Evolutionary conservation across 2,113 vertebrate species (phyloP), one percentile per base, ranked within the genome.

Genomic region (Sprattus sprattus): DNA sequence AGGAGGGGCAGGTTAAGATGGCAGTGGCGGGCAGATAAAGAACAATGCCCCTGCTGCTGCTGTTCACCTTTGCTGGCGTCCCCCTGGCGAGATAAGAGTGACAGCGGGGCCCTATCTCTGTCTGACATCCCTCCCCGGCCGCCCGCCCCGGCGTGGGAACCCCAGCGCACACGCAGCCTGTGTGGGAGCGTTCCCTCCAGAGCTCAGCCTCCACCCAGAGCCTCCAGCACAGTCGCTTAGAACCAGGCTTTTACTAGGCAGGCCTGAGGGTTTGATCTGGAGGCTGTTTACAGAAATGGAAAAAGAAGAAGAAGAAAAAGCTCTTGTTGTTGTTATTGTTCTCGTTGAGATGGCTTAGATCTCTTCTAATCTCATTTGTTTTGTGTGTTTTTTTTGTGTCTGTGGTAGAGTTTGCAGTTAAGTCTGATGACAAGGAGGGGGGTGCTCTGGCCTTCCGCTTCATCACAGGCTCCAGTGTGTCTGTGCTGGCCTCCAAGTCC

Each of bases 401-500:
- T 52, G 16, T 83, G 90, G 32, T 91, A 99, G 98, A 97, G n/a
- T 98, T 98, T 91, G 89, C 95, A 88, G 91, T 89, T 83, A 93
- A 93, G 0, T 94, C 94, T 15, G 96, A 97, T 84, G 96, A 97
- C 86, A 97, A 97, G 82, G 97, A 98, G 28, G 94, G 95, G 83
- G 98, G 96, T 83, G 93, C 94, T 87, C 90, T 99, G 88, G 96
- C 96, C 86, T 97, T 99, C 91, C 96, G 95, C 84, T 96, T 99
- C 91, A 92, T 98, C 86, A 92, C 95, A 22, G 97, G 98, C 50
- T 95, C 96, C 86, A 96, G 89, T 88, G 95, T 97, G 57, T 97
- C 97, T 16, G 92, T 99, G 88, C 94, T 97, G 89, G 97, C 97
- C 89, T 99, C 98, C 49, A 99, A 97, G 95, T 97, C 97, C 28